Percentiles rank a stretch among this genome's conserved stretches.
Evolutionary conservation across 2,888 invertebrate species (phyloP).

Genomic region (Drosophila gaucha): DNA sequence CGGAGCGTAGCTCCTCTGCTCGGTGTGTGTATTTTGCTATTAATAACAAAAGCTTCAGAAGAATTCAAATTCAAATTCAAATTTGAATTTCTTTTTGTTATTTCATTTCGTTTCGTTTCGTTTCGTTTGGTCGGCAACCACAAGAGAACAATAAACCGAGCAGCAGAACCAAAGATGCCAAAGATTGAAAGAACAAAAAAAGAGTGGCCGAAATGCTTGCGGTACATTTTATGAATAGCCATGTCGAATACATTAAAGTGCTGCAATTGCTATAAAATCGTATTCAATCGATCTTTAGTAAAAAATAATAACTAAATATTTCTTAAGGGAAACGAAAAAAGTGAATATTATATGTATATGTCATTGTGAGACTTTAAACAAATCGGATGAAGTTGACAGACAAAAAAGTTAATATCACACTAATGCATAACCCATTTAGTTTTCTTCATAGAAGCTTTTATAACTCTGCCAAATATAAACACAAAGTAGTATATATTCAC

Average conservation of each 20-base stretch:
- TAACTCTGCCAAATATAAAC: too few relatives aligned
- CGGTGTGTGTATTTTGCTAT: slow-evolving; percentile 79
- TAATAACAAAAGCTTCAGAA: slow-evolving; percentile 82
- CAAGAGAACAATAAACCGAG: slow-evolving; percentile 70
- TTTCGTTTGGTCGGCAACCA: slow-evolving; percentile 63
- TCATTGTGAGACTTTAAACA: too few relatives aligned
- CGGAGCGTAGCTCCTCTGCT: slow-evolving; percentile 36
- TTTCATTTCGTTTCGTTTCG: slow-evolving; percentile 41
- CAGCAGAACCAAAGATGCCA: slow-evolving; percentile 37
- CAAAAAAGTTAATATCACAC: too few relatives aligned
- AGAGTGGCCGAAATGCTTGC: slow-evolving; percentile 59
- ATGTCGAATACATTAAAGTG: slow-evolving; percentile 17
- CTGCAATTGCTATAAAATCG: slow-evolving; percentile 27
- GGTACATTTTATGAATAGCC: slow-evolving; percentile 40
- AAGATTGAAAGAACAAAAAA: slow-evolving; percentile 26
- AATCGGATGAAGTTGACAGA: too few relatives aligned
- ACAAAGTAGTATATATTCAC: too few relatives aligned
- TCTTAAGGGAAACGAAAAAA: too few relatives aligned
- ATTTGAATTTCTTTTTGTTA: slow-evolving; percentile 43
- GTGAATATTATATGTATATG: too few relatives aligned
- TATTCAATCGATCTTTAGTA: slow-evolving; percentile 8
- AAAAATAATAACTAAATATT: too few relatives aligned
- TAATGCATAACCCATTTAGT: too few relatives aligned
- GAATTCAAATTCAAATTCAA: slow-evolving; percentile 60
- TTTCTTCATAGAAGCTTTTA: too few relatives aligned